phyloP scores from a whole-genome alignment of 2,797 vertebrate genomes.

The Leucoraja ocellata region DNA sequence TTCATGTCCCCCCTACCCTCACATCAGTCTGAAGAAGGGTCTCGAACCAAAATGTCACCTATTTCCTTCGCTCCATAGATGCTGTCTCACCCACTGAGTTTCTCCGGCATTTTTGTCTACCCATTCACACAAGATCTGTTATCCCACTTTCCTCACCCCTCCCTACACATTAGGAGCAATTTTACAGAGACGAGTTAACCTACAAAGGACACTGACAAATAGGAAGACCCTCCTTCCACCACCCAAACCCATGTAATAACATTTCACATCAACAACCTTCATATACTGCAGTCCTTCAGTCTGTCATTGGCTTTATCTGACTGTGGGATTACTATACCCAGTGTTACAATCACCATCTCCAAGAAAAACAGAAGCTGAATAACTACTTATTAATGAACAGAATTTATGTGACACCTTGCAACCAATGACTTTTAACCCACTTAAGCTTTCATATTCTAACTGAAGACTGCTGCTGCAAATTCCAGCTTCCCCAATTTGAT shows the following conservation, averaged over 20 bases:
- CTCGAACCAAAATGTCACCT: too few species aligned
- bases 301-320: background rate
- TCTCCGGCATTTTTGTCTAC: too few species aligned
- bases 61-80: too few species aligned
- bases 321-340: too few species aligned
- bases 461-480: background rate
- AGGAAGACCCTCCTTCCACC: background rate
- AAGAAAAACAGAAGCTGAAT: background rate
- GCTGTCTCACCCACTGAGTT: too few species aligned
- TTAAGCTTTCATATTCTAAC: background rate
- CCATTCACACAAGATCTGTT: too few species aligned
- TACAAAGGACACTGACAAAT: background rate
- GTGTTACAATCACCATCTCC: background rate
- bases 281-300: background rate
- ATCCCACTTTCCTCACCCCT: too few species aligned
- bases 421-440: background rate
- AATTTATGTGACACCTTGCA: background rate
- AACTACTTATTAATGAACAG: background rate
- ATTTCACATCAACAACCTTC: background rate
- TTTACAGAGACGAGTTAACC: too few species aligned
- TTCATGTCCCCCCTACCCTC: too few species aligned
- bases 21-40: too few species aligned
- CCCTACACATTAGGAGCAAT: too few species aligned
- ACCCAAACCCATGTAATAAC: too few species aligned
- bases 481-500: background rate